A percentile compares a stretch with the other conserved stretches of the same genome.
These are phyloP conservation scores for Linyphia triangularis DNA, from an alignment of 2,888 invertebrate species.

Conservation along the genomic window DNA sequence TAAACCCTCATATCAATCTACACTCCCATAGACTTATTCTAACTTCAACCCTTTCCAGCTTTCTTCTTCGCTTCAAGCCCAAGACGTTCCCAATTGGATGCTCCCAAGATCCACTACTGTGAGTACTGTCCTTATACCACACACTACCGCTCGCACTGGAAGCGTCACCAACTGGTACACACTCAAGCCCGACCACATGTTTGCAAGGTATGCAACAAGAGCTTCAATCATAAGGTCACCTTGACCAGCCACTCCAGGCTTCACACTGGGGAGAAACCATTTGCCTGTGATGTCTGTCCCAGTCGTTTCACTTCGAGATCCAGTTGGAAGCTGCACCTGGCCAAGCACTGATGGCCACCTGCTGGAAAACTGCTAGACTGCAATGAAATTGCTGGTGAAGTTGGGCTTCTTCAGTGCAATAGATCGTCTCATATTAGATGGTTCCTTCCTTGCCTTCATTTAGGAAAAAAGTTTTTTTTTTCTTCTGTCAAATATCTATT, in stretches of 20 bases:
- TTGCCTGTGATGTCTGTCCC: conserved; percentile 40
- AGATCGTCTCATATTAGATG: no score
- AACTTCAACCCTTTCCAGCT: conserved; percentile 11
- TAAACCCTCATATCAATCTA: no score
- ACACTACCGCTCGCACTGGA: conserved; percentile 54
- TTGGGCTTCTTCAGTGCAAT: no score
- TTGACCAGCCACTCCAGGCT: conserved; percentile 34
- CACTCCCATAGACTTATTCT: no score
- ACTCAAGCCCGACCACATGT: conserved; percentile 56
- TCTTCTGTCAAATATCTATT: no score
- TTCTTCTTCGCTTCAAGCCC: not conserved
- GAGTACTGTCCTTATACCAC: conserved; percentile 58
- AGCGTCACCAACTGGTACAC: conserved; percentile 58
- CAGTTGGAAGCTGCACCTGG: conserved; percentile 52
- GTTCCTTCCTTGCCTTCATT: no score
- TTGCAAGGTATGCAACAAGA: conserved; percentile 53
- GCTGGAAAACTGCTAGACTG: no score
- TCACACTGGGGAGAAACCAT: conserved; percentile 52
- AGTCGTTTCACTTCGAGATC: conserved; percentile 53
- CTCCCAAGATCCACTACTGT: conserved; percentile 45
- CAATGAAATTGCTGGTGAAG: no score
- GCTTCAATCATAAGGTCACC: conserved; percentile 63
- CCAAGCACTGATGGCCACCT: conserved; percentile 32
- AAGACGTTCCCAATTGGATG: not conserved
- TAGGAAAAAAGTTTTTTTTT: no score